Evolutionary conservation across 2,113 vertebrate species (phyloP).

Genomic region (Gallinago paraguaiae): DNA sequence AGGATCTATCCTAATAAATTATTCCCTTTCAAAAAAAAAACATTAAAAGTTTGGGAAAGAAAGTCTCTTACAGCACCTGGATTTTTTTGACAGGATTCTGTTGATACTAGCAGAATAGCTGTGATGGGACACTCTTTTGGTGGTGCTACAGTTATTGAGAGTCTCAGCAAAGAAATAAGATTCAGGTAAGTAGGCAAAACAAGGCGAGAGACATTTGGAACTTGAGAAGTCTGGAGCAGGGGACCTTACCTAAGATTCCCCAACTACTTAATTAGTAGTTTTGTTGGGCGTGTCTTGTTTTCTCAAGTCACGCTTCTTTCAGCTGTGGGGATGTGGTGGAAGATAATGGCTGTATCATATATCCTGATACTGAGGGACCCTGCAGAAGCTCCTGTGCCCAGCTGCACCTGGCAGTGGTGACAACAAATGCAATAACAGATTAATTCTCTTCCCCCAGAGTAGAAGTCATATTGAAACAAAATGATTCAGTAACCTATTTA

Average conservation of each 20-base stretch:
- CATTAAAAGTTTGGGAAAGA: neutral
- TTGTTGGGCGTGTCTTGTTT: neutral
- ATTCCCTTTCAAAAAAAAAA: neutral
- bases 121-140: slow-evolving; percentile 95
- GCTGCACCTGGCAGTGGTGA: neutral
- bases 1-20: neutral
- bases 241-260: neutral
- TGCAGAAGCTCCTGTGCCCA: neutral
- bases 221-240: neutral
- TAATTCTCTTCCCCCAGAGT: neutral
- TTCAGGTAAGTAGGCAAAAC: slow-evolving; percentile 85
- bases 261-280: neutral
- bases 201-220: neutral
- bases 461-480: neutral
- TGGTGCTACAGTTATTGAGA: slow-evolving; percentile 87
- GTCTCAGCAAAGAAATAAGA: slow-evolving; percentile 87
- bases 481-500: neutral
- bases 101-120: slow-evolving; percentile 85
- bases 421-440: neutral
- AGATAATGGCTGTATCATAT: neutral
- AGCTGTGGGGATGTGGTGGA: neutral
- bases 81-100: slow-evolving; percentile 80
- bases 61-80: slow-evolving; percentile 36
- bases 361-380: neutral
- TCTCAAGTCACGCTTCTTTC: neutral